Percentiles rank a stretch among this genome's conserved stretches.
Conservation (phyloP, 2,797 vertebrate species). For the Amblyraja radiata region DNA sequence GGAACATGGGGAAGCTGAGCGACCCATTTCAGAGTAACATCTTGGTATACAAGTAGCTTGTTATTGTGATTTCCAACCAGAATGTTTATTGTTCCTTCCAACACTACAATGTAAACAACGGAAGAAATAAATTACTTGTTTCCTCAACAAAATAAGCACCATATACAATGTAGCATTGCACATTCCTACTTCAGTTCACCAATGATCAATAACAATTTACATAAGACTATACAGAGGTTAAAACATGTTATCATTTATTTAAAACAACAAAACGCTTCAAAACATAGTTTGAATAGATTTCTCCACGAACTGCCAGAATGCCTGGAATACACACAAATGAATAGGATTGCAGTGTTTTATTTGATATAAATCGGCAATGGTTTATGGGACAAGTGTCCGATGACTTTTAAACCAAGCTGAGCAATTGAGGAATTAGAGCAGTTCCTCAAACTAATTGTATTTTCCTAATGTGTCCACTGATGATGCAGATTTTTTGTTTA, state of each 20-base stretch:
- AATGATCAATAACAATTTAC: conserved; percentile 22
- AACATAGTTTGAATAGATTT: conserved; percentile 18
- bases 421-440: not conserved
- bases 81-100: conserved; percentile 76
- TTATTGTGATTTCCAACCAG: conserved; percentile 81
- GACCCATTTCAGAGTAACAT: conserved; percentile 85
- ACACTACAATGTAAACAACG: conserved; percentile 61
- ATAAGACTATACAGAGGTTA: not conserved
- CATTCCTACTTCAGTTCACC: conserved; percentile 26
- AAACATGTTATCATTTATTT: not conserved
- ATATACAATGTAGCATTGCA: conserved; percentile 6
- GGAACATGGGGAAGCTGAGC: conserved; percentile 78
- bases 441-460: not conserved
- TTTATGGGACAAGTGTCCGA: not conserved
- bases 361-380: not conserved
- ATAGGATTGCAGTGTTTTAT: not conserved
- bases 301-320: not conserved
- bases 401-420: not conserved
- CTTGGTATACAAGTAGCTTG: conserved; percentile 86
- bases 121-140: conserved; percentile 28
- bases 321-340: not conserved
- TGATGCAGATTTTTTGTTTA: not conserved
- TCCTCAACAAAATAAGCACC: conserved; percentile 17
- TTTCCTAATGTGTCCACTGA: not conserved
- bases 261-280: conserved; percentile 2